Evolutionary conservation across 2,113 vertebrate genomes (phyloP), one percentile per base, ranked within the genome.

Genomic region (Strix aluco): DNA sequence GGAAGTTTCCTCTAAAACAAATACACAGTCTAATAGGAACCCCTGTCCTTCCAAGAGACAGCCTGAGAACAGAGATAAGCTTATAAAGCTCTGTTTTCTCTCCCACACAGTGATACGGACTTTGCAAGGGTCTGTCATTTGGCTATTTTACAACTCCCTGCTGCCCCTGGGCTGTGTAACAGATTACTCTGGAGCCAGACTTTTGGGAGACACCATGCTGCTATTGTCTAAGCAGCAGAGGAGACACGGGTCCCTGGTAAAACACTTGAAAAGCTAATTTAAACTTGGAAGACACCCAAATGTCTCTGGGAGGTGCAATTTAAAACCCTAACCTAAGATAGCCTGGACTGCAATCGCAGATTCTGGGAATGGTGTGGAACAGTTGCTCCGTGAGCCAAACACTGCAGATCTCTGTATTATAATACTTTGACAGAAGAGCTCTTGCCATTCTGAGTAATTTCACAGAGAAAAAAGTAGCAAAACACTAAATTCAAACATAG

Each of bases 221-320:
- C 55, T 71, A 23, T 3, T 81, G 92, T 46, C 91, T 51, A 17
- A 61, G 93, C 81, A 71, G 84, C 38, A 65, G 70, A 92, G 70
- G 52, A 94, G 90, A 91, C 47, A 78, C 4, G 22, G 44, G 57
- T 47, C 93, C 73, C 87, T 69, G 61, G 38, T 72, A 92, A 91
- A 85, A 88, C 88, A 92, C 88, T 94, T 46, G 32, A 58, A 90
- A 86, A 90, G 61, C 77, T 75, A 81, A 96, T 95, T 95, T 95
- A 87, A 90, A 81, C 89, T 61, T 96, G 96, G 96, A 94, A 94
- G 52, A 51, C 36, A 77, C 49, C 78, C 96, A 97, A 40, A 69
- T 20, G 81, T 85, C 90, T 91, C 66, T 69, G 36, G 30, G 81
- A 94, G 70, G 57, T 87, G 62, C 65, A 87, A 69, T 95, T 87